A percentile compares a stretch with the other conserved stretches of the same genome.
Conservation (phyloP, 2,113 vertebrate genomes). For the Strix uralensis region DNA sequence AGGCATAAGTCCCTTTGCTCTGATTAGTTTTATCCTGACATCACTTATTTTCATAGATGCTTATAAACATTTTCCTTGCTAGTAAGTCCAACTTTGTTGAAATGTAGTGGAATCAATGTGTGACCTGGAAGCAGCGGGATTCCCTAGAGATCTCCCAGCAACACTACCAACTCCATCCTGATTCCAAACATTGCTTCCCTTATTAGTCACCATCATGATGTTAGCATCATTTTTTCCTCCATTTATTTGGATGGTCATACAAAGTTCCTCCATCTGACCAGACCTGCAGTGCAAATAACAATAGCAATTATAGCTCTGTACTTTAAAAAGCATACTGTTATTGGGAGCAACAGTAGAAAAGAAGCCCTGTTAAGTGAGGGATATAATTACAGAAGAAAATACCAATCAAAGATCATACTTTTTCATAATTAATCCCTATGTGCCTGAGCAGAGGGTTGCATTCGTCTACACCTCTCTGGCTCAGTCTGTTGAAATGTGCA, state of each 20-base stretch:
- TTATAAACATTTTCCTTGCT: neutral
- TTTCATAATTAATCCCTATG: neutral
- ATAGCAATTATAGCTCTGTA: neutral
- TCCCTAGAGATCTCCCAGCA: neutral
- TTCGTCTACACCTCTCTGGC: neutral
- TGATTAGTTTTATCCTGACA: neutral
- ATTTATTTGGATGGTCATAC: neutral
- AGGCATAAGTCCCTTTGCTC: neutral
- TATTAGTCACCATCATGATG: neutral
- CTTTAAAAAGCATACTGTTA: neutral
- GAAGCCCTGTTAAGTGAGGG: neutral
- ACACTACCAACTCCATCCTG: neutral
- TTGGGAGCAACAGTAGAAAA: neutral
- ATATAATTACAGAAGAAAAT: conserved; percentile 25
- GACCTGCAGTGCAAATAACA: neutral
- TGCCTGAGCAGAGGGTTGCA: neutral
- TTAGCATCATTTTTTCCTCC: neutral
- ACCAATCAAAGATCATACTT: neutral
- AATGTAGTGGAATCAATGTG: neutral
- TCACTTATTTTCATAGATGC: neutral
- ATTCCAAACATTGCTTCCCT: neutral
- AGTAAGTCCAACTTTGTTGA: neutral
- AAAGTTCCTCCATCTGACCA: neutral
- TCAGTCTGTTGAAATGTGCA: neutral
- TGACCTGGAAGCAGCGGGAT: rapidly evolving